phyloP scores from a whole-genome alignment of 2,797 vertebrate species.

The Gymnoscopelus braueri region DNA sequence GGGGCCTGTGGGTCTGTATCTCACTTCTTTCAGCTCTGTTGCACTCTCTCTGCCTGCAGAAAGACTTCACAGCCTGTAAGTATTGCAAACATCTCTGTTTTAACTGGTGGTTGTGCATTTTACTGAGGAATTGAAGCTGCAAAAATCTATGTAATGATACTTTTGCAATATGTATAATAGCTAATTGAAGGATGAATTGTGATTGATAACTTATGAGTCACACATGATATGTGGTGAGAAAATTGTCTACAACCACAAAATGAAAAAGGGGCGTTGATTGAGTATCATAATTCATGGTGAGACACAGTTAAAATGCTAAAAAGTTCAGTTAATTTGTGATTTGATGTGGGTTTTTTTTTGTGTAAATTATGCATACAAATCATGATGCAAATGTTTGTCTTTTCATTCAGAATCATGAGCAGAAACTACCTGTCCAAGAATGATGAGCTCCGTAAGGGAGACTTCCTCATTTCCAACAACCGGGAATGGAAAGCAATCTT shows the following conservation, averaged over 20 bases:
- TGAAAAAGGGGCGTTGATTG: too few species aligned
- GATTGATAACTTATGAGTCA: too few species aligned
- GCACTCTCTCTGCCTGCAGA: background rate
- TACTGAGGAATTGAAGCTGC: background rate
- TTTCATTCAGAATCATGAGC: conserved; percentile 53
- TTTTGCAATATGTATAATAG: background rate
- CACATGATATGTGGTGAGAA: too few species aligned
- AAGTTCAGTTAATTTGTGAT: too few species aligned
- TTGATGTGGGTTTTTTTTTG: too few species aligned
- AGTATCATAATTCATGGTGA: too few species aligned
- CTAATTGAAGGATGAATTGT: background rate
- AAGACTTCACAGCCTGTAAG: conserved; percentile 32
- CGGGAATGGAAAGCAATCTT: conserved; percentile 42
- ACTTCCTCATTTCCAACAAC: conserved; percentile 51
- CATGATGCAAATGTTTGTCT: background rate
- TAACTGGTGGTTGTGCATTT: background rate
- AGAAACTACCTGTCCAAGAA: conserved; percentile 50
- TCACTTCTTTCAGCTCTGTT: conserved; percentile 3
- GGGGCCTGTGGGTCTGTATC: background rate
- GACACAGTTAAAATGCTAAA: too few species aligned
- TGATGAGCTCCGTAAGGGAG: conserved; percentile 45
- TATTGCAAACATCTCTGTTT: background rate
- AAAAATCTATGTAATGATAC: background rate
- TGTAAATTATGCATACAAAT: too few species aligned
- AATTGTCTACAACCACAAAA: too few species aligned